Evolutionary conservation across 37 sponge, comb jelly and placozoan species (phyloP).

Genomic region (Halichondria panicea): DNA sequence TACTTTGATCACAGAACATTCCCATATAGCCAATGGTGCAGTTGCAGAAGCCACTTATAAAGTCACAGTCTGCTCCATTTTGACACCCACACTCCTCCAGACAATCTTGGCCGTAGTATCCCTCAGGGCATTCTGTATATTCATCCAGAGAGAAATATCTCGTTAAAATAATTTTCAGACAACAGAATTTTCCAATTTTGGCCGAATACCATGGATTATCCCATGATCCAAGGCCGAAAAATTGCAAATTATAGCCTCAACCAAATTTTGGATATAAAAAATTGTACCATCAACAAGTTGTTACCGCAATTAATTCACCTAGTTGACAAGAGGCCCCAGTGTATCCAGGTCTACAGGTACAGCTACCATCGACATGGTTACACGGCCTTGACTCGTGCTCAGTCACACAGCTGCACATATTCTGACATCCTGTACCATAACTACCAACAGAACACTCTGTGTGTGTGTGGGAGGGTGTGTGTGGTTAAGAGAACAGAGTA

Average conservation of each 20-base stretch:
- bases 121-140: slow-evolving; percentile 40
- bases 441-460: slow-evolving; percentile 34
- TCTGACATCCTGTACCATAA: slow-evolving; percentile 36
- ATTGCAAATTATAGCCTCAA: too few species aligned
- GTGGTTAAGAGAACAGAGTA: not conserved
- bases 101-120: slow-evolving; percentile 65
- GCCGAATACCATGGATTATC: too few species aligned
- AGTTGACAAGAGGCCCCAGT: slow-evolving; percentile 38
- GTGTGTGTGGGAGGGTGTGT: not conserved
- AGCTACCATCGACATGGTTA: slow-evolving; percentile 43
- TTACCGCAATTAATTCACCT: slow-evolving; percentile 7
- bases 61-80: slow-evolving; percentile 57
- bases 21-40: slow-evolving; percentile 68
- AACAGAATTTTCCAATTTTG: too few species aligned
- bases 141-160: too few species aligned
- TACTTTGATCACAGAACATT: slow-evolving; percentile 38
- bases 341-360: slow-evolving; percentile 46
- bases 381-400: slow-evolving; percentile 34
- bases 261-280: too few species aligned
- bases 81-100: slow-evolving; percentile 50
- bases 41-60: slow-evolving; percentile 58
- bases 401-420: slow-evolving; percentile 33
- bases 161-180: too few species aligned
- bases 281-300: too few species aligned
- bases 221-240: too few species aligned